Evolutionary conservation across 1,140 invertebrate species (phyloP), one percentile per base, ranked within the genome.

Genomic region (Hermatobates lingyangjiaoensis): DNA sequence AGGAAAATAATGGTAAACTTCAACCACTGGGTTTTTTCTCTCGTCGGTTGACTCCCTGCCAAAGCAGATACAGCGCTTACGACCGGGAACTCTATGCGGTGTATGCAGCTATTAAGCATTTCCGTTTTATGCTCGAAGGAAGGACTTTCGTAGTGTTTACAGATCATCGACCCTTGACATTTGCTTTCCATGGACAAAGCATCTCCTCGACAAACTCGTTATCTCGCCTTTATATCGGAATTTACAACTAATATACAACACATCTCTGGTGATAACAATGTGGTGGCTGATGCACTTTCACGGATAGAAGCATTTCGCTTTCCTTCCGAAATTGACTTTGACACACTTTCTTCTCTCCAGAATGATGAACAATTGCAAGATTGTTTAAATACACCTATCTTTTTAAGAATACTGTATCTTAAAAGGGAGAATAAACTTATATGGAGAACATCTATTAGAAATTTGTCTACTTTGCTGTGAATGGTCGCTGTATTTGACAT

Each of bases 101-200:
- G 14, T 64, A 62, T 48, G 23, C n/a, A 10, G 51, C 59, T 1
- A 53, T 66, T 1, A 58, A 61, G 51, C 55, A 51, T 44, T 67
- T 66, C 45, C 42, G 54, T 28, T 52, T 61, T 34, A 56, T 62
- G 23, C 21, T 66, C 5, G 61, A 65, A 25, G 47, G 47, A 21
- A 49, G 27, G 23, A 27, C 5, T 30, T 49, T 49, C 47, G 34
- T 12, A 27, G 57, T 67, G 4, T 63, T 46, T 26, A 70, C 66
- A 0, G 68, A 71, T 44, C 68, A 71, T 46, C 65, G 64, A 48
- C 66, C 68, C 0, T 50, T 48, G n/a, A n/a, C n/a, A n/a, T 48
- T 30, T 23, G 28, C 47, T 34, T 63, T 67, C 45, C n/a, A 48
- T 39, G 7, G 54, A 61, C 2, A 60, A 60, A 49, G 48, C 50